phyloP scores from a whole-genome alignment of 2,888 invertebrate genomes.

The Apamea monoglypha region DNA sequence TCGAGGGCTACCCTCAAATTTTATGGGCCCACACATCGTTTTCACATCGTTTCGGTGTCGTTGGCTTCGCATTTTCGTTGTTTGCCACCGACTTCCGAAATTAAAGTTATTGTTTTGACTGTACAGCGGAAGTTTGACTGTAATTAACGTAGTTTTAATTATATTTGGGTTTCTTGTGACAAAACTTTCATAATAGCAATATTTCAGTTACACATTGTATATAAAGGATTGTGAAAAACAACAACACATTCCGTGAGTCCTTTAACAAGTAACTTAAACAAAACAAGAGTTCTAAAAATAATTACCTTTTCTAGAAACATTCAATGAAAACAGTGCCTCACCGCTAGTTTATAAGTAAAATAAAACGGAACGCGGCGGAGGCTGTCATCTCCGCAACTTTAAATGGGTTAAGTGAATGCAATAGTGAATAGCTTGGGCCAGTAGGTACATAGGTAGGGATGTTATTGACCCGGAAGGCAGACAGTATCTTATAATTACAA shows the following conservation, averaged over 20 bases:
- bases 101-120: no score
- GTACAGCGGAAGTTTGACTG: neutral
- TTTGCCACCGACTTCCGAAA: no score
- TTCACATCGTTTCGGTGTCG: no score
- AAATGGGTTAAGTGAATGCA: slow-evolving; percentile 51
- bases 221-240: neutral
- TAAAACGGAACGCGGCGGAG: slow-evolving; percentile 14
- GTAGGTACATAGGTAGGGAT: neutral
- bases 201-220: neutral
- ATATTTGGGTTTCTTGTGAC: neutral
- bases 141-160: neutral
- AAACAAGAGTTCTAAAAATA: neutral
- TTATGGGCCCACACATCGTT: no score
- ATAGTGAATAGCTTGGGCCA: slow-evolving; percentile 4
- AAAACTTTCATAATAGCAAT: neutral
- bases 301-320: slow-evolving; percentile 2
- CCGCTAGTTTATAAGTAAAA: slow-evolving; percentile 21
- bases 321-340: slow-evolving; percentile 8
- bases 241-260: neutral
- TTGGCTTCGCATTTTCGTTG: no score
- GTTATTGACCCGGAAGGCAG: neutral
- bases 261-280: neutral
- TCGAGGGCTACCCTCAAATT: no score
- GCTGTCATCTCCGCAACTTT: slow-evolving; percentile 36
- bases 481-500: neutral